Base-by-base conservation (phyloP, 2,888 invertebrate genomes). In the Macrophya annulata region DNA sequence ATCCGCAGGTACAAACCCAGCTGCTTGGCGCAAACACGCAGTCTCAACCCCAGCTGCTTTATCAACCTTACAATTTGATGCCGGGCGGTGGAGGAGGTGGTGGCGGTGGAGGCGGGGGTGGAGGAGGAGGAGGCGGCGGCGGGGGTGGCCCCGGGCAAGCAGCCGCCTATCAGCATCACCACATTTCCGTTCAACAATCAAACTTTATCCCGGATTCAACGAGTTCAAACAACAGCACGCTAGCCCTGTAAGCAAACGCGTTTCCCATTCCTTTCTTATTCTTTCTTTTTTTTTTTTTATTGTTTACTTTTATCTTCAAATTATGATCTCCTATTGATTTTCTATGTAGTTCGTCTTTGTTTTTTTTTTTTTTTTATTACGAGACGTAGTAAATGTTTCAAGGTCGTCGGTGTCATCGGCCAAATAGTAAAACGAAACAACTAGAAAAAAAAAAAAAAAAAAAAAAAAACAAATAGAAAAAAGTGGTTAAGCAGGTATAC, bases 11-110 rank as follows among this genome's bases (percentile, higher is more conserved):
- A 88, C 93, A 90, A 87, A 90, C 90, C 87, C 92, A 91, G 88
- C 89, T 90, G 85, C 88, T 90, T 84, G 83, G 83, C 5, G 83
- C 83, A 17, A 83, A 15, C 48, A 83, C 83, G 21, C 83, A 83
- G 83, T 83, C 83, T 21, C 81, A 91, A 88, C 91, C 91, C 84
- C 93, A 92, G 90, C 90, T 92, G 88, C 91, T 93, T 85, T 93
- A 93, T 90, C 93, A 93, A 86, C 93, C 93, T 84, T 93, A 93
- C 90, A 93, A 93, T 89, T 90, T 93, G 86, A 91, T 92, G 88
- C 87, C 88, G 83, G 89, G 86, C 72, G 90, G 89, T 21, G 79
- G 79, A n/a, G 79, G 79, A n/a, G 79, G 77, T 17, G 77, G 51
- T 10, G 77, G 77, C 6, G 77, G 77, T 0, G 48, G 48, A n/a